Conservation (phyloP, 2,888 invertebrate species). For the Drosophila ezoana region DNA sequence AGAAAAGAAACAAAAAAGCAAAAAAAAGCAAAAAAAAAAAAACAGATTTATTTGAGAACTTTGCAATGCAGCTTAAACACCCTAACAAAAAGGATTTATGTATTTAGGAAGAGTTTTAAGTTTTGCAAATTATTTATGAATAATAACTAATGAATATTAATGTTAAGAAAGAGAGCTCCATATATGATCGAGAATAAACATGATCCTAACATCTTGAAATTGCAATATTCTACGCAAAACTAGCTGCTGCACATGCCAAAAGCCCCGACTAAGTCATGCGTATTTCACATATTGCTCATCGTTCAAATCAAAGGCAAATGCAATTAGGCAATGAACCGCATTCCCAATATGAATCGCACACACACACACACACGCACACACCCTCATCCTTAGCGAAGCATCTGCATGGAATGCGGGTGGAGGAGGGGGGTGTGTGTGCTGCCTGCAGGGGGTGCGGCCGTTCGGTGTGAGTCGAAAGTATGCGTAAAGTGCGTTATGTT, state of each 20-base stretch:
- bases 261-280: neutral
- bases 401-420: conserved; percentile 8
- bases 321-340: conserved; percentile 18
- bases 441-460: neutral
- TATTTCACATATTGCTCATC: conserved; percentile 1
- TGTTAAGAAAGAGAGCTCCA: no score
- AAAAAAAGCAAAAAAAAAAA: conserved; percentile 10
- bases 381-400: conserved; percentile 26
- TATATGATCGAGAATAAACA: no score
- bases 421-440: neutral
- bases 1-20: conserved; percentile 17
- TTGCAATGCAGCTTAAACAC: neutral
- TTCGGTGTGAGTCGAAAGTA: conserved; percentile 13
- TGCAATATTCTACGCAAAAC: neutral
- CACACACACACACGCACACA: neutral
- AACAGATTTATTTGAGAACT: neutral
- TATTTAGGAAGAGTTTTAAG: no score
- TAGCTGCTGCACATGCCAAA: conserved; percentile 3
- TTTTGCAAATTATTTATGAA: no score
- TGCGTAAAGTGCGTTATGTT: conserved; percentile 63
- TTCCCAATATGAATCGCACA: neutral
- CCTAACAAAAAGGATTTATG: conserved; percentile 2
- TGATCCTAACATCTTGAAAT: neutral
- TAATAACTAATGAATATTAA: no score
- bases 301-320: conserved; percentile 28